phyloP scores from a whole-genome alignment of 2,888 invertebrate species.

The Drosophila eohydei region DNA sequence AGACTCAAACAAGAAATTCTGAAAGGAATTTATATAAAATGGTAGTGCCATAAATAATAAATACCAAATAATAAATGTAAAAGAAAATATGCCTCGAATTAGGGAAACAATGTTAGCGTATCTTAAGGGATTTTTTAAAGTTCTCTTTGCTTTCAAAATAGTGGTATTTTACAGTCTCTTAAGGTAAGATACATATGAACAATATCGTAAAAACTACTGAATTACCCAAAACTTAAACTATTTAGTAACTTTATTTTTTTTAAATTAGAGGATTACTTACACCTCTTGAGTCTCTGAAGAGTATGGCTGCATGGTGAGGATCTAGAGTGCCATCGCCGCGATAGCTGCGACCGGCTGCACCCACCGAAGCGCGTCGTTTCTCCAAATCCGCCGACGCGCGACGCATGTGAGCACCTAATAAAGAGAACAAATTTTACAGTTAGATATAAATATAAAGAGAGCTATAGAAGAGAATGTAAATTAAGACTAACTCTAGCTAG shows the following conservation, averaged over 20 bases:
- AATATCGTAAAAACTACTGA: too few species aligned
- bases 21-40: background rate
- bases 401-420: slow-evolving; percentile 90
- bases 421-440: background rate
- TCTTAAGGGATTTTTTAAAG: background rate
- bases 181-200: background rate
- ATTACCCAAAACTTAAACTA: background rate
- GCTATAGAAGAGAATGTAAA: background rate
- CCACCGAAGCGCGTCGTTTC: slow-evolving; percentile 91
- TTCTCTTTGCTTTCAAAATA: background rate
- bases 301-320: slow-evolving; percentile 95
- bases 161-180: background rate
- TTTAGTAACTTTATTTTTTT: background rate
- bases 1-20: background rate
- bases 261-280: slow-evolving; percentile 86
- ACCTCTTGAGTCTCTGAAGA: slow-evolving; percentile 96
- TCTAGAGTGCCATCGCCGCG: slow-evolving; percentile 91
- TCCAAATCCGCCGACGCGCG: slow-evolving; percentile 92
- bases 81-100: too few species aligned
- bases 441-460: background rate
- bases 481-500: slow-evolving; percentile 8
- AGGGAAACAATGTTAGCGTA: background rate
- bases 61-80: background rate
- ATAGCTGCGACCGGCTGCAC: slow-evolving; percentile 86
- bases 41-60: background rate